Evolutionary conservation across 2,888 invertebrate genomes (phyloP), one percentile per base, ranked within the genome.

Genomic region (Ophion ventricosus): DNA sequence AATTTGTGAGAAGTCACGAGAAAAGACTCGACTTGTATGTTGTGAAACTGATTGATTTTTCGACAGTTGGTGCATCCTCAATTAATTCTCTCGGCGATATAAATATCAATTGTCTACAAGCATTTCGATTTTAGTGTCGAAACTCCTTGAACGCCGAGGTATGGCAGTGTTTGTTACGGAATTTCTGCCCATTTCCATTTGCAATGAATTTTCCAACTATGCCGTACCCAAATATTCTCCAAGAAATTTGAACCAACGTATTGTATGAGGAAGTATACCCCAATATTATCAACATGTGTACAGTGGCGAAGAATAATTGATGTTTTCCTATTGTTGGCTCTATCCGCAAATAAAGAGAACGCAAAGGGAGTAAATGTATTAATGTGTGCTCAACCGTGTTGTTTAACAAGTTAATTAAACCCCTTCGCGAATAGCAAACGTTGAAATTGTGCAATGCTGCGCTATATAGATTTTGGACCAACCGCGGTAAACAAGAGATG

Each of bases 401-500:
- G 75, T 64, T 66, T 66, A 66, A 56, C 29, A 54, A 64, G 63
- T 43, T 63, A 74, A 74, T 74, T 64, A 64, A 74, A 61, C 26
- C n/a, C 25, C n/a, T n/a, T 23, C 40, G 63, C 63, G 63, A 29
- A 29, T 63, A 5, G 14, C 20, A 1, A 29, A 35, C 8, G 35
- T 54, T 56, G 75, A 23, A 64, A 75, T 56, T 26, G 74, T 54
- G 54, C 8, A 56, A 63, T 26, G 35, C 7, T 40, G 8, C 5
- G 11, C 56, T 63, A 40, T 29, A 61, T 74, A 74, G 63, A 29
- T 64, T 75, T 75, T 1, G 10, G 23, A 66, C n/a, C 20, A 11
- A 5, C 20, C 66, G 17, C 49, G 4, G 35, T 1, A 35, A 14
- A 49, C 4, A 49, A 49, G n/a, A 11, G 54, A 10, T 26, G n/a